Conservation (phyloP, 2,888 invertebrate genomes). For the Harmothoe impar region DNA sequence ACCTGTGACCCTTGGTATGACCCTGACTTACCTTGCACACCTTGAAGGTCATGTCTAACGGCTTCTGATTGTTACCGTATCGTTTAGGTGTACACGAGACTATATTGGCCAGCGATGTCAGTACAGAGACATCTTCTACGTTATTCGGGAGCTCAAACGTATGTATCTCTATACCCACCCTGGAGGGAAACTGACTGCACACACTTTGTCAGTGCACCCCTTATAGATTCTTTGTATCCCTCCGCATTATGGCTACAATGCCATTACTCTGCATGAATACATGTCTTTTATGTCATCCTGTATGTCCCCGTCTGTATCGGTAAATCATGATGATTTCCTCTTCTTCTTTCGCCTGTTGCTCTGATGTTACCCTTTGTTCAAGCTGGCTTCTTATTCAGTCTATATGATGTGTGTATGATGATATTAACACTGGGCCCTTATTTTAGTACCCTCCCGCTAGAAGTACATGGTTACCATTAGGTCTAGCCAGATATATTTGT, state of each 20-base stretch:
- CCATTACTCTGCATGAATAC: constrained; percentile 30
- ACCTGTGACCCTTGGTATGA: constrained; percentile 34
- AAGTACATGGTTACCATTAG: too few species aligned
- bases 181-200: not conserved
- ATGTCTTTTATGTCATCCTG: not conserved
- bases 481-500: too few species aligned
- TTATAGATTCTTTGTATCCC: not conserved
- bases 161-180: constrained; percentile 59
- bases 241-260: constrained; percentile 38
- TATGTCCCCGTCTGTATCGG: not conserved
- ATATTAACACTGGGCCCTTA: not conserved
- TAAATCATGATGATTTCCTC: not conserved
- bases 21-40: not conserved
- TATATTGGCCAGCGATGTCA: constrained; percentile 64
- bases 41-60: constrained; percentile 39
- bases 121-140: constrained; percentile 62
- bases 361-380: not conserved
- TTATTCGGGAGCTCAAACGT: constrained; percentile 64
- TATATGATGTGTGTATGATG: not conserved
- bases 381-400: not conserved
- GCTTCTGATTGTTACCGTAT: constrained; percentile 45
- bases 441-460: too few species aligned
- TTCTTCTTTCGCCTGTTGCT: not conserved
- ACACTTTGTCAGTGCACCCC: not conserved
- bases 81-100: constrained; percentile 64